phyloP scores from a whole-genome alignment of 2,797 vertebrate genomes.

The Lutjanus campechanus region DNA sequence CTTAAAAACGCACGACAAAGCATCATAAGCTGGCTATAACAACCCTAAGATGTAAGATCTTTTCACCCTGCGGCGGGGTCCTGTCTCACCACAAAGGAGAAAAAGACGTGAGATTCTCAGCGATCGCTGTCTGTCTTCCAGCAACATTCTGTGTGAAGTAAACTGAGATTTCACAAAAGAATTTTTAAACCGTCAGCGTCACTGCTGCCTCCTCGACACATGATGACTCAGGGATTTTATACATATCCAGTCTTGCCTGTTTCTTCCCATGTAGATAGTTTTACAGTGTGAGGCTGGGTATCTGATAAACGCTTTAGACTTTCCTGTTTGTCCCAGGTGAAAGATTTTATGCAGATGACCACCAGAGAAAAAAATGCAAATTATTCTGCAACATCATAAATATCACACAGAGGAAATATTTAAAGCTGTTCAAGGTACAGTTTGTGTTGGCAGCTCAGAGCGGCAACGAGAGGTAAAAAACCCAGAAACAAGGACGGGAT shows the following conservation, averaged over 20 bases:
- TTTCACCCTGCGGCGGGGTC: background rate
- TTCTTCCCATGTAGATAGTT: conserved; percentile 18
- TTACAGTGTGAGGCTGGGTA: conserved; percentile 12
- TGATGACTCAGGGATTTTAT: conserved; percentile 48
- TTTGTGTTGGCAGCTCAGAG: conserved; percentile 25
- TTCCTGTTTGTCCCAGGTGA: conserved; percentile 29
- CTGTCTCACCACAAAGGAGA: conserved; percentile 15
- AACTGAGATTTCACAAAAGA: conserved; percentile 50
- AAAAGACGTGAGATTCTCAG: conserved; percentile 17
- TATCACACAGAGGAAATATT: conserved; percentile 22
- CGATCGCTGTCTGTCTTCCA: conserved; percentile 28
- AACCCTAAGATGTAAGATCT: conserved; percentile 37
- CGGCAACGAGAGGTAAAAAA: conserved; percentile 23
- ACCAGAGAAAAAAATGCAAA: conserved; percentile 37
- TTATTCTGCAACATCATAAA: conserved; percentile 43
- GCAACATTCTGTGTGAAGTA: conserved; percentile 32
- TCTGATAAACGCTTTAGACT: background rate
- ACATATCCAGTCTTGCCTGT: conserved; percentile 32
- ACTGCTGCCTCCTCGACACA: conserved; percentile 46
- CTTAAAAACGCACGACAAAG: conserved; percentile 41
- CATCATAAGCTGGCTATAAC: conserved; percentile 5
- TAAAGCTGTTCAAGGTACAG: conserved; percentile 32
- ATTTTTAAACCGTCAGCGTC: conserved; percentile 45
- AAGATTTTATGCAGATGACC: conserved; percentile 46
- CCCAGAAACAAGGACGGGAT: background rate